Base-by-base conservation (phyloP, 2,797 vertebrate species). In the Rachycentron canadum region DNA sequence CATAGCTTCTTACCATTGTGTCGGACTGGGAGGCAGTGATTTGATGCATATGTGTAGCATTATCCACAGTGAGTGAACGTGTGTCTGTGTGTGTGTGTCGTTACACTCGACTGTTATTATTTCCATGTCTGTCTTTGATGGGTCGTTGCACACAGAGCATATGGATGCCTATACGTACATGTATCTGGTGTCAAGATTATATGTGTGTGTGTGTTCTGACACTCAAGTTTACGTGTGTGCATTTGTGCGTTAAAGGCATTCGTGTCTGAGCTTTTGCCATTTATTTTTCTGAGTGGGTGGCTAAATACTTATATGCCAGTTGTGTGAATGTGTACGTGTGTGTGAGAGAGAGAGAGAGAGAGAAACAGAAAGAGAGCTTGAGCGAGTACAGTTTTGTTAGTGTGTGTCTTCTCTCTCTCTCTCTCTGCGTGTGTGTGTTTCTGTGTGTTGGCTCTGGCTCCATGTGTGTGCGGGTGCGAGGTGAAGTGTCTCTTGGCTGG, bases 391-490 rank as follows among this genome's bases (percentile, higher is more conserved):
- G 59, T 40, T 82, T 57, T 58, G 68, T 62, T 77, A 55, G 85
- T 70, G 75, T 80, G 80, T 78, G 76, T 79, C 58, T 71, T 76
- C 68, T 80, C 66, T 26, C 36, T 73, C 16, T 71, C 55, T 38
- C 36, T 73, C 16, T 71, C 55, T 38, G 61, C 69, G 49, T 57
- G 47, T 77, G 76, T 76, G 63, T 60, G 81, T 84, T 67, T 79
- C 69, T 84, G 81, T 63, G 83, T 89, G 86, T 89, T 93, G 91
- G 89, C 86, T 89, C 72, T 14, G 82, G 81, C 79, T 92, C 91
- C 92, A 93, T 94, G 91, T 94, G 94, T 95, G 92, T 92, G 93
- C 91, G 93, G 93, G 91, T 95, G 93, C 93, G 89, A 93, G 92
- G 89, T 95, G 93, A 94, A 93, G 91, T 89, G 93, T 91, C 92